Base-by-base conservation (phyloP, 1,140 invertebrate genomes). In the Bombus ignitus region DNA sequence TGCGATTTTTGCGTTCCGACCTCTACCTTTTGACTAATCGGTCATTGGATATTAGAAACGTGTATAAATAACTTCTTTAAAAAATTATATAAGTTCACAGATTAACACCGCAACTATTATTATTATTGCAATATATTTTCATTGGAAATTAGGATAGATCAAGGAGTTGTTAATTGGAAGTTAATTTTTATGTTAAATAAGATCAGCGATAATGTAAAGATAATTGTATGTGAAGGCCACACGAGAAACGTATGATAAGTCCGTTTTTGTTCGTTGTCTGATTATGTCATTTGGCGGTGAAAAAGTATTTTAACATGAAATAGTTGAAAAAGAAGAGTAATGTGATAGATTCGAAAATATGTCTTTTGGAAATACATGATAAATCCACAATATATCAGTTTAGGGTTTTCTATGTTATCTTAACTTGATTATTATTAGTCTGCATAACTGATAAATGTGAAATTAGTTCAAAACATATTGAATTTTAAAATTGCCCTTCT, bases 1-100 rank as follows among this genome's bases (percentile, higher is more conserved):
- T 1, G 57, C 75, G n/a, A 59, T 57, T 62, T 73, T 53, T 65
- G 15, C 53, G 53, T 78, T 78, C 57, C 37, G 75, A 62, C 32
- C 57, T 57, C 37, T 25, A 13, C n/a, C 47, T 59, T 65, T 57
- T 65, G 37, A 32, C 75, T 53, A 78, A 37, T n/a, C 35, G 12
- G 13, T 1, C 57, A 10, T 78, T 57, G 22, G n/a, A 18, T 15
- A 37, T 44, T 47, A 18, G 25, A 73, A 73, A 32, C 6, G 18
- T 53, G 47, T 22, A 53, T 53, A 53, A 18, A 22, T 53, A 53
- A 53, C 47, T 53, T 22, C 47, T 8, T 2, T 22, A 8, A 8
- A 22, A 53, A 53, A 22, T 22, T 53, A 22, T 8, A 8, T 22
- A 53, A 0, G 6, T 53, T 22, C 18, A 8, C 18, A 8, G 47